Evolutionary conservation across 2,888 invertebrate species (phyloP).

Genomic region (Ethmia dodecea): DNA sequence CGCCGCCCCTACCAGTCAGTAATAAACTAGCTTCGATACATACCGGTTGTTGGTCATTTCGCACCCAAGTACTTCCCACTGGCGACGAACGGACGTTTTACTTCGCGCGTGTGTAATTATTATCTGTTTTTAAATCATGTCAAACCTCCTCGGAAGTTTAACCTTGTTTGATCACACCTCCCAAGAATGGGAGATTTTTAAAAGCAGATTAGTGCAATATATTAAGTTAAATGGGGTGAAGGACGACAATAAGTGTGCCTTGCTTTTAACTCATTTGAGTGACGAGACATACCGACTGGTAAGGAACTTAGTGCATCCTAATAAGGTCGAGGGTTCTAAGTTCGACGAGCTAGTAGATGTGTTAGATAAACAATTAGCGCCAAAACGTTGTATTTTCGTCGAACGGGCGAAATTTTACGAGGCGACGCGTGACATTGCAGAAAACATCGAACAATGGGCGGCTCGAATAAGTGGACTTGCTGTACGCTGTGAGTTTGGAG

Average conservation of each 20-base stretch:
- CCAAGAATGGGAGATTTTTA: not conserved
- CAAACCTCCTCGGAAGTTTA: not conserved
- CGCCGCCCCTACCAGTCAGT: no score
- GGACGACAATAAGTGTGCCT: not conserved
- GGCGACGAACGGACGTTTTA: no score
- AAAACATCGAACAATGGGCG: slow-evolving; percentile 18
- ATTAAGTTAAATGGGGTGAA: not conserved
- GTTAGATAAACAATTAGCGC: slow-evolving; percentile 15
- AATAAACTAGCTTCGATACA: no score
- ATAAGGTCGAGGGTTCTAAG: no score
- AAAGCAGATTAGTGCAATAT: not conserved
- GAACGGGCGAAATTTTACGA: slow-evolving; percentile 19
- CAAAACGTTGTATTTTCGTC: slow-evolving; percentile 17
- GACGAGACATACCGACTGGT: slow-evolving; percentile 15
- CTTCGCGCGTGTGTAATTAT: no score
- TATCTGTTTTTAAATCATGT: no score
- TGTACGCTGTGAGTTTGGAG: slow-evolving; percentile 13
- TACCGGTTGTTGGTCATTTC: no score
- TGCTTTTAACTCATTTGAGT: slow-evolving; percentile 10
- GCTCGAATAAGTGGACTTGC: slow-evolving; percentile 17
- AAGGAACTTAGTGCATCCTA: slow-evolving; percentile 12
- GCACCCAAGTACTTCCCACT: no score
- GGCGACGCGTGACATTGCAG: slow-evolving; percentile 11
- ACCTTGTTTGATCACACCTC: not conserved
- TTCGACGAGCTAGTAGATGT: no score